Base-by-base conservation (phyloP, 2,113 vertebrate genomes). In the Callionymus lyra region DNA sequence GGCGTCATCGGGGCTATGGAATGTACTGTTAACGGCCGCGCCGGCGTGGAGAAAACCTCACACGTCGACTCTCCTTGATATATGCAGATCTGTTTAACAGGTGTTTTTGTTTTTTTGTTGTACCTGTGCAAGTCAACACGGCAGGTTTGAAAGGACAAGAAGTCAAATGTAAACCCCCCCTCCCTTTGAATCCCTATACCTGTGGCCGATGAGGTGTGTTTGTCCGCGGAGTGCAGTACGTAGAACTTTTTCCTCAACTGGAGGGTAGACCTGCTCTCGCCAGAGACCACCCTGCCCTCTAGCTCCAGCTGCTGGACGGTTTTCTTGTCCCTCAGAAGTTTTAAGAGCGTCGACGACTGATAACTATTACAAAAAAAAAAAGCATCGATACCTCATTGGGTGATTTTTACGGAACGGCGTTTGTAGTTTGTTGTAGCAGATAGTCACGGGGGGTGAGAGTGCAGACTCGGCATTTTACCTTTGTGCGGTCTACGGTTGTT, bases 81-180 rank as follows among this genome's bases (percentile, higher is more conserved):
- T 97, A 97, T 97, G 94, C 95, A 98, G 92, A 98, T 97, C 78
- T 86, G 88, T 95, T 97, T 86, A 91, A 93, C 90, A 93, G 90
- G 90, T 86, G 89, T 94, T 95, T 73, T 91, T n/a, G n/a, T n/a
- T 85, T 55, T 38, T 36, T 36, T 32, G 44, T 62, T 88, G 62
- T 90, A 92, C 86, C 86, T 87, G 88, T 93, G 89, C 92, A 90
- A 92, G 89, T 94, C 89, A 90, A 90, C 88, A 91, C 87, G 94
- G 94, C 92, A 90, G 91, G 88, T 86, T 92, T 93, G 89, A 86
- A 90, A 97, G 94, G 91, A 93, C 88, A 87, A 85, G 91, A 91
- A 94, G 83, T 77, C 81, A 82, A 56, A 50, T 27, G 49, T 50
- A 70, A 59, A 67, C 68, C 71, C 47, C 56, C 54, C 31, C 11